These are phyloP conservation scores for Henricia sp. DNA, from an alignment of 53 echinoderm and acorn worm species.

Conservation along the genomic window DNA sequence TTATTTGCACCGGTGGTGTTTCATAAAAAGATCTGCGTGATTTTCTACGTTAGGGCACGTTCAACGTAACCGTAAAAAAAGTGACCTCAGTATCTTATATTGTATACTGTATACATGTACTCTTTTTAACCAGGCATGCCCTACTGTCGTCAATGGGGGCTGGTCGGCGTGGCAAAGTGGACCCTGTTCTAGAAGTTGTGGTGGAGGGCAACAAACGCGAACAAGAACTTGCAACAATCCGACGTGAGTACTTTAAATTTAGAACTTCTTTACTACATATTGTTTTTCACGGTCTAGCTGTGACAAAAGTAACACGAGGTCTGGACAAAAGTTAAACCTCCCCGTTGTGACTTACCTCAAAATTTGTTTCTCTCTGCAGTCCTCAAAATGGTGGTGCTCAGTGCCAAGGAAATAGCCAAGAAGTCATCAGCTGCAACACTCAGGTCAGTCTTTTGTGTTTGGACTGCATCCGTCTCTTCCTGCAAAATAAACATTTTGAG, in stretches of 20 bases:
- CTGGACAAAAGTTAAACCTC: too few species aligned
- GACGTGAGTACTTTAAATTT: slow-evolving; percentile 46
- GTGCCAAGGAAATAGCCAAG: too few species aligned
- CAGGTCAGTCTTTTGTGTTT: too few species aligned
- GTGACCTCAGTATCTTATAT: too few species aligned
- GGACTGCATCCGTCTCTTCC: too few species aligned
- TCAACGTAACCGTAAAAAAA: too few species aligned
- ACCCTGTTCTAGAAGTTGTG: slow-evolving; percentile 72
- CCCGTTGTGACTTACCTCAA: too few species aligned
- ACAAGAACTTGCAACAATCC: slow-evolving; percentile 74
- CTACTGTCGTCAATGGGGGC: slow-evolving; percentile 61
- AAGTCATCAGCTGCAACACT: too few species aligned
- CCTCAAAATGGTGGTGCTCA: neutral
- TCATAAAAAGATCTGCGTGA: too few species aligned
- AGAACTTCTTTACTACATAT: neutral
- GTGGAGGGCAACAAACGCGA: slow-evolving; percentile 65
- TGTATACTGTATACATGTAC: neutral
- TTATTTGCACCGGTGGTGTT: too few species aligned
- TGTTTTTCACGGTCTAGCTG: neutral
- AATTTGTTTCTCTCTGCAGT: neutral
- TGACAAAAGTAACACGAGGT: neutral
- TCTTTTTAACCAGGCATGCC: slow-evolving; percentile 1
- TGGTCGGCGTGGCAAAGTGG: slow-evolving; percentile 71
- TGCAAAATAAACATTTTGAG: too few species aligned
- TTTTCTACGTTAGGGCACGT: too few species aligned